Evolutionary conservation across 2,888 invertebrate genomes (phyloP).

Genomic region (Chelonus formosanus): DNA sequence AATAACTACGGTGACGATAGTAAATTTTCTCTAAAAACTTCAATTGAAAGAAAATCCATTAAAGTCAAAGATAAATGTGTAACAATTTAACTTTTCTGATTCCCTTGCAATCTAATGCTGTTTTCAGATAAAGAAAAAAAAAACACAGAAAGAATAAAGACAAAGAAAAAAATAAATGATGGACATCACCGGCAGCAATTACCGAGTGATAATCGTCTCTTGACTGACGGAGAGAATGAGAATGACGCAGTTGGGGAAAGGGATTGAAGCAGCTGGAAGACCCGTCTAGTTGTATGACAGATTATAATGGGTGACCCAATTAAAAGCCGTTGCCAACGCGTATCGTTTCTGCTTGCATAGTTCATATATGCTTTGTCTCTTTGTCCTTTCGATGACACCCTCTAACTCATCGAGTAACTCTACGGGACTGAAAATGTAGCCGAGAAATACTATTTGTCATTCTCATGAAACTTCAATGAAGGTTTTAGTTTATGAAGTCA

Average conservation of each 20-base stretch:
- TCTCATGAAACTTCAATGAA: too few species aligned
- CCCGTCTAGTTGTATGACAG: conserved; percentile 51
- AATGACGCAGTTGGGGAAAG: conserved; percentile 34
- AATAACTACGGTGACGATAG: not conserved
- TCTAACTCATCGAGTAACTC: too few species aligned
- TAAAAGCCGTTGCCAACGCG: conserved; percentile 47
- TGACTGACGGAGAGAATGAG: conserved; percentile 23
- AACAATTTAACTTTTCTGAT: too few species aligned
- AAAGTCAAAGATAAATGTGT: too few species aligned
- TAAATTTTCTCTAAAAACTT: too few species aligned
- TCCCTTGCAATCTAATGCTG: too few species aligned
- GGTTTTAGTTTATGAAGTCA: too few species aligned
- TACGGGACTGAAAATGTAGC: too few species aligned
- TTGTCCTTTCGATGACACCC: conserved; percentile 1
- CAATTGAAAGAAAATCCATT: too few species aligned
- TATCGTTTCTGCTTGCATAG: conserved; percentile 22
- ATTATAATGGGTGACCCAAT: conserved; percentile 59
- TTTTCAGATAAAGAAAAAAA: too few species aligned
- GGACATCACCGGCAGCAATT: conserved; percentile 13
- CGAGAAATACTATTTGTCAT: too few species aligned
- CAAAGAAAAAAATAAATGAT: conserved; percentile 13
- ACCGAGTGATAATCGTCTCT: conserved; percentile 29
- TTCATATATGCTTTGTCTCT: conserved; percentile 17
- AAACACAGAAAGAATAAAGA: not conserved
- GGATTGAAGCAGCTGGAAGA: conserved; percentile 48